A percentile compares a stretch with the other conserved stretches of the same genome.
phyloP scores from a whole-genome alignment of 2,888 invertebrate species.

The Melanargia galathea region DNA sequence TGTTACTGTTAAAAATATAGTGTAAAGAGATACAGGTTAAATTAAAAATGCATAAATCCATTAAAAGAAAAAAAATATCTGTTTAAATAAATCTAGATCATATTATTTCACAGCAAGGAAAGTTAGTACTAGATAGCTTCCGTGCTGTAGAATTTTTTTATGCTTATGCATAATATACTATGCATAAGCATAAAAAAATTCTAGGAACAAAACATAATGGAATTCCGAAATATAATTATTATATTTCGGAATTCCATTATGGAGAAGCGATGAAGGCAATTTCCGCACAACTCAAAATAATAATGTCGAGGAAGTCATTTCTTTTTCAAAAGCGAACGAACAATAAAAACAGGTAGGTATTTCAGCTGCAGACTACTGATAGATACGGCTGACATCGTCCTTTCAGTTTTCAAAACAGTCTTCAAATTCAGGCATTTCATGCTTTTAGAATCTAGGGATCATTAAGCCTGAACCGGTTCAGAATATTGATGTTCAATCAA shows the following conservation, averaged over 20 bases:
- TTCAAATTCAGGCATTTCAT: slow-evolving; percentile 16
- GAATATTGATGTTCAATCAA: background rate
- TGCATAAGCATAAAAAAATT: background rate
- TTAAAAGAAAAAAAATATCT: too few relatives aligned
- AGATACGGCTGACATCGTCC: slow-evolving; percentile 30
- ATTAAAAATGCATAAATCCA: too few relatives aligned
- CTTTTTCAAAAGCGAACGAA: slow-evolving; percentile 24
- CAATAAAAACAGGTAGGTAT: slow-evolving; percentile 23
- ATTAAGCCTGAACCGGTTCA: slow-evolving; percentile 6
- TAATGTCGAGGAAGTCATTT: slow-evolving; percentile 14
- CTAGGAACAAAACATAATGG: background rate
- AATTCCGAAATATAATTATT: too few relatives aligned
- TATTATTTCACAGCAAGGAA: too few relatives aligned
- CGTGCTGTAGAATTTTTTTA: background rate
- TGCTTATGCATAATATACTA: background rate
- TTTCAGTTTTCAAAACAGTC: slow-evolving; percentile 25
- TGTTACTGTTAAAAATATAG: too few relatives aligned
- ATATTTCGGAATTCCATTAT: slow-evolving; percentile 5
- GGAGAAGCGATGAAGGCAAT: slow-evolving; percentile 7
- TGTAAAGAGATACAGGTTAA: too few relatives aligned
- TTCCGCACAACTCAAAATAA: slow-evolving; percentile 15
- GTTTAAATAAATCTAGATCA: too few relatives aligned
- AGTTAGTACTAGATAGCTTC: too few relatives aligned
- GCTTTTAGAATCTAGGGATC: slow-evolving; percentile 5
- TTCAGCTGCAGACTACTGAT: slow-evolving; percentile 27